Base-by-base conservation (phyloP, 2,113 vertebrate genomes). In the Plecturocebus donacophilus region DNA sequence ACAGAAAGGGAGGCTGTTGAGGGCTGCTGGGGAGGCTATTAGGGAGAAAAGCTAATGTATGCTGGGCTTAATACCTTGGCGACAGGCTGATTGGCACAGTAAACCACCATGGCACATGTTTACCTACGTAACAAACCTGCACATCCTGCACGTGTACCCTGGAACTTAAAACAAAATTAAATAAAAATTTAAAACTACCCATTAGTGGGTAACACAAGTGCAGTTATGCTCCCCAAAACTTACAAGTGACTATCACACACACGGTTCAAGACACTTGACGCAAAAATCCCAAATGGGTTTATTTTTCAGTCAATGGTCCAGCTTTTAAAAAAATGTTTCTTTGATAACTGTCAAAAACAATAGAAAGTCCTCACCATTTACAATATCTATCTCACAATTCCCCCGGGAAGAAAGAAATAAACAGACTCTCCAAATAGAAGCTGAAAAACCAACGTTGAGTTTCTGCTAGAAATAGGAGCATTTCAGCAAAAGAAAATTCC, bases 341-440 rank as follows among this genome's bases (percentile, higher is more conserved):
- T 91, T 97, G 89, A 95, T 96, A 95, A 96, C 89, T 95, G 91
- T 97, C 94, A 97, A 81, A 97, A 95, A 94, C 84, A 97, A 97
- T 96, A 94, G 91, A 87, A 97, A 90, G 81, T 56, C 66, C 35
- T 90, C 85, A 54, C 40, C 94, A 90, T 94, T 97, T 95, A 97
- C 82, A 94, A 30, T 90, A 92, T 94, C 97, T 91, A 81, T 94
- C 83, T 97, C 76, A 54, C 85, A 66, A 87, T 89, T 45, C 61
- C 95, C 91, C 94, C 0, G 35, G 95, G 96, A 96, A 95, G 49
- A 90, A 96, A 95, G 86, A 96, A 97, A 97, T 89, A 93, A 97
- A 96, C 89, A 90, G 81, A 85, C 27, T 94, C 64, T 96, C 94
- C 86, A 90, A 95, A 92, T 10, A 96, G 96, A 94, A 94, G 49